Base-by-base conservation (phyloP, 2,888 invertebrate genomes). In the Drosophila anomelani region DNA sequence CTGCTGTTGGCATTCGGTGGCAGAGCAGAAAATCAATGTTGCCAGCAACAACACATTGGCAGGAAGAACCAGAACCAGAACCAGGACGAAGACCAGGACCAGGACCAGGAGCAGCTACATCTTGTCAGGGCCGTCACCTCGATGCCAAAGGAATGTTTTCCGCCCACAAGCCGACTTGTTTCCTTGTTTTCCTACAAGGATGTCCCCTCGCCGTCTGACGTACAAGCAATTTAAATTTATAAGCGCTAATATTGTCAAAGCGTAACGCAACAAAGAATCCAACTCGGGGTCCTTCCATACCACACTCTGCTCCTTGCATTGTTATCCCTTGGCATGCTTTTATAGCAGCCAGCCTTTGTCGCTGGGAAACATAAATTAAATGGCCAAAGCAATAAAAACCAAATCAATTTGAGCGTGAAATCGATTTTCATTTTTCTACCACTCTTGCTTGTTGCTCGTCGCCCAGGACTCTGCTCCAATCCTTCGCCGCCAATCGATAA, bases 391-490 rank as follows among this genome's bases (percentile, higher is more conserved):
- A 86, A 84, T 88, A 88, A 84, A 84, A 87, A 78, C 71, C 76
- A 86, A 83, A 85, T 85, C 85, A 85, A 85, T 86, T 85, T 86
- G 79, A 85, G 89, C 89, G 89, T 85, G 77, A 85, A 88, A 85
- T 85, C 85, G 85, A 88, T 86, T 85, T 88, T 81, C 69, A 70
- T 79, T 75, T 75, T 63, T 51, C 26, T 47, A 36, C 23, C 36
- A 29, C 20, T 55, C 49, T 43, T 15, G 66, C 75, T 55, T 43
- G 68, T 49, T 68, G 54, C 68, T 68, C 63, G 44, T 26, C 20
- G 23, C 8, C 41, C 44, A 36, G 46, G 46, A 58, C 59, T 34
- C 23, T 10, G 51, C 23, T 20, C 4, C 34, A 36, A 53, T 29
- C 43, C 41, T 43, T 36, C 26, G 23, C 17, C n/a, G 38, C 12